A percentile compares a stretch with the other conserved stretches of the same genome.
phyloP scores from a whole-genome alignment of 1,140 invertebrate genomes.

The Aricia agestis region DNA sequence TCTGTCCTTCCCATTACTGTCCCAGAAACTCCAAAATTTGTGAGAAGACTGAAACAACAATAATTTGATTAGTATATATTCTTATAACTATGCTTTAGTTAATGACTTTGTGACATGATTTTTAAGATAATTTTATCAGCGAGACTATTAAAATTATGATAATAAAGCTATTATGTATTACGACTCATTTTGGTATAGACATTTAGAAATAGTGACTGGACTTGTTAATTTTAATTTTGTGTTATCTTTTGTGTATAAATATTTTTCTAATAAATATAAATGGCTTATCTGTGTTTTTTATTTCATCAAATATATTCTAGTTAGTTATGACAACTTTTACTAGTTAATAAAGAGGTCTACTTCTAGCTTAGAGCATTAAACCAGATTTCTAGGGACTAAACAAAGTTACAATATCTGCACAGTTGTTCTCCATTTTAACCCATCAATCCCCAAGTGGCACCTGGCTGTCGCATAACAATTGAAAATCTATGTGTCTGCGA shows the following conservation, averaged over 20 bases:
- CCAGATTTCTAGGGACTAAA: too few species aligned
- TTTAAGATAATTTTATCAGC: background rate
- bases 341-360: too few species aligned
- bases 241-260: background rate
- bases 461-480: too few species aligned
- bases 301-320: background rate
- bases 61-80: conserved; percentile 23
- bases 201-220: background rate
- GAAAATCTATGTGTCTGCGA: too few species aligned
- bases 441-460: too few species aligned
- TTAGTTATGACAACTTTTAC: too few species aligned
- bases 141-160: background rate
- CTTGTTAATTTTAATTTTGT: background rate
- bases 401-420: too few species aligned
- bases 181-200: background rate
- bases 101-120: background rate
- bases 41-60: conserved; percentile 53
- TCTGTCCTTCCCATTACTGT: conserved; percentile 47
- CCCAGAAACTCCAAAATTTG: conserved; percentile 63
- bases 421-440: too few species aligned
- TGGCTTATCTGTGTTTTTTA: background rate
- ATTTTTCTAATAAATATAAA: background rate
- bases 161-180: too few species aligned
- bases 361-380: too few species aligned
- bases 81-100: background rate